phyloP scores from a whole-genome alignment of 2,888 invertebrate genomes.

The Aphidoletes aphidimyza region DNA sequence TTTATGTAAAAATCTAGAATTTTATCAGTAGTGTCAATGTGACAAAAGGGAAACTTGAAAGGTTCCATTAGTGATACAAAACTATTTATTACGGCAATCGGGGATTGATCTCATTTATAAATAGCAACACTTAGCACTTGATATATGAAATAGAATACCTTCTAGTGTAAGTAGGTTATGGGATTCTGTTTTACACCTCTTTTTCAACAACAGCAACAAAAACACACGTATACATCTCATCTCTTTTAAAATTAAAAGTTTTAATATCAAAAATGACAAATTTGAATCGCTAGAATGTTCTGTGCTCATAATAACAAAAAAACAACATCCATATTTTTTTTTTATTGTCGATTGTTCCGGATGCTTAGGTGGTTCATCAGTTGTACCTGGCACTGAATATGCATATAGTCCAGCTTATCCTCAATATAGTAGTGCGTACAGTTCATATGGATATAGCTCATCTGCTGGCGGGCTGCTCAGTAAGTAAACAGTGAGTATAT shows the following conservation, averaged over 20 bases:
- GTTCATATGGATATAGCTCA: constrained; percentile 73
- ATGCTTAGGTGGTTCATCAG: constrained; percentile 71
- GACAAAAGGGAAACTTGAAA: constrained; percentile 4
- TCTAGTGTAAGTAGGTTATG: constrained; percentile 50
- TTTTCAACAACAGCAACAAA: neutral
- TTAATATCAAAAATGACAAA: too few relatives aligned
- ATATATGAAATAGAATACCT: neutral
- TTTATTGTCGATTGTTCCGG: neutral
- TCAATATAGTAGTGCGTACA: constrained; percentile 67
- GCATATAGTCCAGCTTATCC: constrained; percentile 78
- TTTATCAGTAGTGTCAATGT: neutral
- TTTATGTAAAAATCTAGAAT: too few relatives aligned
- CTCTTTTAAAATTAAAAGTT: neutral
- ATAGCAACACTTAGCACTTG: neutral
- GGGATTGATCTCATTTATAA: constrained; percentile 32
- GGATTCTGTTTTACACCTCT: constrained; percentile 43
- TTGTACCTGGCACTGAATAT: constrained; percentile 74
- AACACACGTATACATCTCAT: neutral
- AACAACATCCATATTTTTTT: too few relatives aligned
- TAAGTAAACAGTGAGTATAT: constrained; percentile 75
- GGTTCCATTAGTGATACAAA: constrained; percentile 35
- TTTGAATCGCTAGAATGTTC: too few relatives aligned
- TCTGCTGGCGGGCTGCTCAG: constrained; percentile 75
- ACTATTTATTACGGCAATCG: constrained; percentile 11
- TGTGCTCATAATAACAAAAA: too few relatives aligned